These are phyloP conservation scores for Alligator mississippiensis DNA, from an alignment of 2,113 vertebrate species.

Conservation along the genomic window DNA sequence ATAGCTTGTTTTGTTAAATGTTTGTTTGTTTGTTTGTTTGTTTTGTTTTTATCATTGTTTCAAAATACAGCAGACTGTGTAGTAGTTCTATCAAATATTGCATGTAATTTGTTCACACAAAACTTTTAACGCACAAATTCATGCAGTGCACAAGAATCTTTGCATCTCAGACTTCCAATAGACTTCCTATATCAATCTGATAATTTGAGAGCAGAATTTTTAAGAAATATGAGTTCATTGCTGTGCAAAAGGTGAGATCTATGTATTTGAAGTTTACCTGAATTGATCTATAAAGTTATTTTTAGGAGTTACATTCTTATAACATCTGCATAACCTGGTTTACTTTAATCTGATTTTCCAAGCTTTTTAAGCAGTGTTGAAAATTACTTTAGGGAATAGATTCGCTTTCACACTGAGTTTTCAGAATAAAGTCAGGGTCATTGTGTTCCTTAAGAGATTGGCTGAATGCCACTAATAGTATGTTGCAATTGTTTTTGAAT, in stretches of 20 bases:
- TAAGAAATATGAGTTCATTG: neutral
- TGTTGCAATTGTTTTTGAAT: slow-evolving; percentile 69
- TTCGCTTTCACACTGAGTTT: slow-evolving; percentile 76
- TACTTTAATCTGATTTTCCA: slow-evolving; percentile 75
- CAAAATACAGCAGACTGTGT: slow-evolving; percentile 34
- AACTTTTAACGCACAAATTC: slow-evolving; percentile 40
- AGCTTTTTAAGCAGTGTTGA: slow-evolving; percentile 74
- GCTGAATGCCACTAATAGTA: slow-evolving; percentile 66
- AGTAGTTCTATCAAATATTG: slow-evolving; percentile 32
- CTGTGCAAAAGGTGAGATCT: slow-evolving; percentile 60
- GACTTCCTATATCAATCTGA: slow-evolving; percentile 31
- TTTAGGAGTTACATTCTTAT: slow-evolving; percentile 75
- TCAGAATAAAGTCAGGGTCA: slow-evolving; percentile 74
- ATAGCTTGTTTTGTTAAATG: neutral
- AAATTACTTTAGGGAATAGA: slow-evolving; percentile 79
- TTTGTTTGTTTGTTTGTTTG: slow-evolving; percentile 7
- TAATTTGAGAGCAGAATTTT: slow-evolving; percentile 46
- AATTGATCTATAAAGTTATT: slow-evolving; percentile 75
- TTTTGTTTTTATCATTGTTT: slow-evolving; percentile 12
- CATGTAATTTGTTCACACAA: slow-evolving; percentile 31
- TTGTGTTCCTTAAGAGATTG: slow-evolving; percentile 69
- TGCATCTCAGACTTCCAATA: slow-evolving; percentile 29
- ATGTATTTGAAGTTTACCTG: slow-evolving; percentile 67
- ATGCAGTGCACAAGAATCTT: slow-evolving; percentile 11
- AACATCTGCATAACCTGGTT: slow-evolving; percentile 76